Base-by-base conservation (phyloP, 92 coral and sea anemone genomes). In the Metridium senile region DNA sequence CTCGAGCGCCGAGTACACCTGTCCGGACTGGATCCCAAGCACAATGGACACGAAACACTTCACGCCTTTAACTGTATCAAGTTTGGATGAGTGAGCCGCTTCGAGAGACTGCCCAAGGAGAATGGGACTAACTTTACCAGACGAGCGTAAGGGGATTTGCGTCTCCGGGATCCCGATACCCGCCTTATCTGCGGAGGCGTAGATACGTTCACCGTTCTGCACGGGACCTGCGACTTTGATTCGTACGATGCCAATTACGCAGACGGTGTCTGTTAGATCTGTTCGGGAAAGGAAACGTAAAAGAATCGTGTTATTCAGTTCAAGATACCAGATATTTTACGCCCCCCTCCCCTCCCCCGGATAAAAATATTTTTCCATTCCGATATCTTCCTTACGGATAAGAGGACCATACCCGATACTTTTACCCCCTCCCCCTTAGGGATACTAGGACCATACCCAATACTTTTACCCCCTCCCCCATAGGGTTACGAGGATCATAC, bases 91-190 rank as follows among this genome's bases (percentile, higher is more conserved):
- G 1, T 61, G 43, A 3, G 58, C 77, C 45, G 88, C 71, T 62
- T 92, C 96, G 75, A 96, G 85, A 9, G 97, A 75, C 65, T 96
- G 99, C n/a, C 99, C 99, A 2, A 96, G 85, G 61, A 92, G 77
- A 54, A 90, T 85, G 21, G 86, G 97, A 16, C 86, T 77, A 26
- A 75, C 53, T 19, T 82, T 89, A 30, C 84, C 90, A 76, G 76
- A 72, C 6, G 79, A 80, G n/a, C 91, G 90, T 47, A 93, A 87
- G 17, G 89, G 86, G 28, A 88, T 74, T 66, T 91, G 96, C n/a
- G 89, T 90, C 82, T 96, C 97, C 28, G 99, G 96, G 73, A 92
- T 89, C 20, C 91, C 99, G 35, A 96, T 72, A 19, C 97, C 99
- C 1, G 97, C 96, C 23, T 77, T 57, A 65, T 89, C 87, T 39